These are phyloP conservation scores for Shinisaurus crocodilurus DNA, from an alignment of 2,113 vertebrate genomes.

Conservation along the genomic window DNA sequence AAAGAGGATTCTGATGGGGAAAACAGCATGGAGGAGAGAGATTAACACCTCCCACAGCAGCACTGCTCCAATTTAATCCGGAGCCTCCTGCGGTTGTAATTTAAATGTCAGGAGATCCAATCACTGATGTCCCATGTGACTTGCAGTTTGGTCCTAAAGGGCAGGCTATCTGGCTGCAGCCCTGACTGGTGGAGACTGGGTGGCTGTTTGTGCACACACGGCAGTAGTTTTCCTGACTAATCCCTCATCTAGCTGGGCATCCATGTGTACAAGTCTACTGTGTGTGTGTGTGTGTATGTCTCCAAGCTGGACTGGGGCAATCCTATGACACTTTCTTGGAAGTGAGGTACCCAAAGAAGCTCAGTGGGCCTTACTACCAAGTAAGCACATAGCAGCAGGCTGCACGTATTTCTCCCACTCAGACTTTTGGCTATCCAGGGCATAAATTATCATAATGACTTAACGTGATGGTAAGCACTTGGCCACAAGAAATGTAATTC, in stretches of 20 bases:
- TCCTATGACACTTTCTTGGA: background rate
- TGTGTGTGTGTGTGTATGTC: background rate
- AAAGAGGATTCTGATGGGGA: background rate
- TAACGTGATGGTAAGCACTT: background rate
- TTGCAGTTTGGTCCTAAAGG: background rate
- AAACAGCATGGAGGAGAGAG: background rate
- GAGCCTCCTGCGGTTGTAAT: background rate
- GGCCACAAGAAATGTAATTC: conserved; percentile 9
- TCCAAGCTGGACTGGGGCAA: background rate
- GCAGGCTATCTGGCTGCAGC: background rate
- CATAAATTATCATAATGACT: conserved; percentile 11
- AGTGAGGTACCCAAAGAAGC: background rate
- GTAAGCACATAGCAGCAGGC: background rate
- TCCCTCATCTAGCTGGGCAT: background rate
- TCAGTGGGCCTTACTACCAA: background rate
- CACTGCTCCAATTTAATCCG: background rate
- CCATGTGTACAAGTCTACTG: background rate
- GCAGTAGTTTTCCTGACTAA: background rate
- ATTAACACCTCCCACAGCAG: background rate
- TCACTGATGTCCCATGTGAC: background rate
- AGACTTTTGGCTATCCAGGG: background rate
- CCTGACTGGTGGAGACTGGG: background rate
- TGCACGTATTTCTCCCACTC: background rate
- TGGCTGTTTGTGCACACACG: background rate
- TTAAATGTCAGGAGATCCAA: background rate